Conservation (phyloP, 1,140 invertebrate genomes). For the Halotydeus destructor region DNA sequence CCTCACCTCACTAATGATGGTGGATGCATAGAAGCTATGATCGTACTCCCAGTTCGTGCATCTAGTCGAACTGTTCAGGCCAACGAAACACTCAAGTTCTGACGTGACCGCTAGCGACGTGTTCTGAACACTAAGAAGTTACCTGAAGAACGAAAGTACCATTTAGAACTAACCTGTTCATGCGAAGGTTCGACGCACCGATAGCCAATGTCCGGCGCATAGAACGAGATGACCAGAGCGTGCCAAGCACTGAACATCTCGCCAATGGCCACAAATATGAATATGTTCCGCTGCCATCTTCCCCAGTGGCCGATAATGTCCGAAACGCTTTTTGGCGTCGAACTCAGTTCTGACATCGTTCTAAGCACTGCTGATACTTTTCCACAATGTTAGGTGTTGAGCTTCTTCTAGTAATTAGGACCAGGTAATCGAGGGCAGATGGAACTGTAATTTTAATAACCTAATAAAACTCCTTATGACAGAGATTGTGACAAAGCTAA, state of each 20-base stretch:
- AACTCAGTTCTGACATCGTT: too few relatives aligned
- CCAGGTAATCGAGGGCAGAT: too few relatives aligned
- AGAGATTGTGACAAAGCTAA: too few relatives aligned
- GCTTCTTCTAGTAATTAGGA: too few relatives aligned
- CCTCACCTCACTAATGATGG: slow-evolving; percentile 15
- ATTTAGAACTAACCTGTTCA: background rate
- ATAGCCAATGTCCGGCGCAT: slow-evolving; percentile 4
- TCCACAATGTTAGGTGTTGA: too few relatives aligned
- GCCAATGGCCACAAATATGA: background rate
- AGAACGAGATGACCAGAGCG: background rate
- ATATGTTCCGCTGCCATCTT: slow-evolving; percentile 2
- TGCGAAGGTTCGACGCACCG: background rate
- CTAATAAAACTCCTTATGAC: too few relatives aligned
- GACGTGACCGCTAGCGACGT: too few relatives aligned
- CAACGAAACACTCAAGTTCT: background rate
- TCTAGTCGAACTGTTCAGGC: background rate
- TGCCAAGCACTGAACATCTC: background rate
- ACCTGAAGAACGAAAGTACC: too few relatives aligned
- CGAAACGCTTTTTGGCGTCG: slow-evolving; percentile 1
- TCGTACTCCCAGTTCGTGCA: slow-evolving; percentile 15
- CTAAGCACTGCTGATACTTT: too few relatives aligned
- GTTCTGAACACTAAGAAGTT: too few relatives aligned
- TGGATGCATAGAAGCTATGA: slow-evolving; percentile 11
- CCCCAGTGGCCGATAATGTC: slow-evolving; percentile 3
- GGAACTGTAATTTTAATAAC: too few relatives aligned